These are phyloP conservation scores for Melikaiella ostensackeni DNA, from an alignment of 2,888 invertebrate species.

Conservation along the genomic window DNA sequence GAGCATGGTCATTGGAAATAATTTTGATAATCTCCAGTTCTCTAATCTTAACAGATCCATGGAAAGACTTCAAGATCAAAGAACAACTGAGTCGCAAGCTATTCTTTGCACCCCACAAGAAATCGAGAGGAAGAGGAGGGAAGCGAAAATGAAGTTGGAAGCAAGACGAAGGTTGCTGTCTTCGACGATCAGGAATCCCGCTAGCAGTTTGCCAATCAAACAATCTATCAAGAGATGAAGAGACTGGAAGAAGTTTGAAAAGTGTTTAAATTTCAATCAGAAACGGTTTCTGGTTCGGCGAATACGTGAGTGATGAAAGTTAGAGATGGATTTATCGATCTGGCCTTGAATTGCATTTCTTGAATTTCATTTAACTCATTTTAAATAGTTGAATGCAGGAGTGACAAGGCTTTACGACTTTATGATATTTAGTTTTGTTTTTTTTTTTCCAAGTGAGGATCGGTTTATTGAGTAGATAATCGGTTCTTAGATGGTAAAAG, in stretches of 20 bases:
- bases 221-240: slow-evolving; percentile 18
- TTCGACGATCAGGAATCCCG: neutral
- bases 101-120: slow-evolving; percentile 47
- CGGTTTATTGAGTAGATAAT: no score
- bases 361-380: neutral
- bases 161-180: slow-evolving; percentile 44
- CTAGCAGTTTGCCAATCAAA: neutral
- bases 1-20: neutral
- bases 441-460: no score
- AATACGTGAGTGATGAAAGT: slow-evolving; percentile 11
- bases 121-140: slow-evolving; percentile 50
- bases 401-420: neutral
- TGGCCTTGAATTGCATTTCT: neutral
- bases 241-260: neutral
- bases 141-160: slow-evolving; percentile 48
- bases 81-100: neutral
- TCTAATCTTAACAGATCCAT: slow-evolving; percentile 23
- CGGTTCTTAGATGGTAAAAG: no score
- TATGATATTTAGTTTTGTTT: no score
- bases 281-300: neutral
- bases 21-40: neutral
- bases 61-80: neutral
- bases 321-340: neutral
- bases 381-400: neutral
- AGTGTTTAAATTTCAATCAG: neutral